A percentile compares a stretch with the other conserved stretches of the same genome.
Evolutionary conservation across 2,888 invertebrate species (phyloP).

Genomic region (Athripsodes cinereus): DNA sequence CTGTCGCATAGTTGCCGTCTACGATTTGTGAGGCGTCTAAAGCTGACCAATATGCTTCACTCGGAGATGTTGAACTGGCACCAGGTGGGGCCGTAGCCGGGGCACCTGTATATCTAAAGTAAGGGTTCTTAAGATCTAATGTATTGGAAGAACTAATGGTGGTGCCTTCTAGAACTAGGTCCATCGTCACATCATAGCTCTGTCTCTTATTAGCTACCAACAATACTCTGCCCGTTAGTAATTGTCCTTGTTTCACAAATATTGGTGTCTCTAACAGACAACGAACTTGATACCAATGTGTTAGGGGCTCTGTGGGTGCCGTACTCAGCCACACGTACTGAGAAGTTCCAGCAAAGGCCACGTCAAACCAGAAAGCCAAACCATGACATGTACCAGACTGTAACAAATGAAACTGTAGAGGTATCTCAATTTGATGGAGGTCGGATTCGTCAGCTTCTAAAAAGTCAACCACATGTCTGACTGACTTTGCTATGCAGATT

Average conservation of each 20-base stretch:
- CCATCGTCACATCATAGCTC: slow-evolving; percentile 98
- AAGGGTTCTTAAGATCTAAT: slow-evolving; percentile 96
- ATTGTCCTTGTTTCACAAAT: slow-evolving; percentile 90
- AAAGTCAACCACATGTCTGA: slow-evolving; percentile 92
- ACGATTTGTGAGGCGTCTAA: slow-evolving; percentile 64
- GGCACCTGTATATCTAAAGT: slow-evolving; percentile 93
- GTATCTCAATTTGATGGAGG: slow-evolving; percentile 92
- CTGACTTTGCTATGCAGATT: slow-evolving; percentile 92
- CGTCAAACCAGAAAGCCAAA: slow-evolving; percentile 99
- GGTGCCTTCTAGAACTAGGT: slow-evolving; percentile 84
- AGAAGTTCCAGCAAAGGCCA: slow-evolving; percentile 85
- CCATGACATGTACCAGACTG: slow-evolving; percentile 96
- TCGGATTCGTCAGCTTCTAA: slow-evolving; percentile 87
- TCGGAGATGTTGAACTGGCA: slow-evolving; percentile 83
- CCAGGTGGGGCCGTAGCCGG: slow-evolving; percentile 92
- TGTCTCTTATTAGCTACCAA: slow-evolving; percentile 93
- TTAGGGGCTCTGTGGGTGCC: slow-evolving; percentile 94
- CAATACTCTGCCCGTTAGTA: slow-evolving; percentile 78
- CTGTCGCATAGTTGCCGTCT: slow-evolving; percentile 34
- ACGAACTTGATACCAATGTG: slow-evolving; percentile 99
- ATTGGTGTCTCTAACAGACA: slow-evolving; percentile 92
- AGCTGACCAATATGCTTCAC: slow-evolving; percentile 87
- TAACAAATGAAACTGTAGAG: slow-evolving; percentile 85
- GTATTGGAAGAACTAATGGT: slow-evolving; percentile 82
- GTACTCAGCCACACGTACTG: slow-evolving; percentile 96